These are phyloP conservation scores for Arrhamphus sclerolepis DNA, from an alignment of 2,797 vertebrate genomes.

Conservation along the genomic window DNA sequence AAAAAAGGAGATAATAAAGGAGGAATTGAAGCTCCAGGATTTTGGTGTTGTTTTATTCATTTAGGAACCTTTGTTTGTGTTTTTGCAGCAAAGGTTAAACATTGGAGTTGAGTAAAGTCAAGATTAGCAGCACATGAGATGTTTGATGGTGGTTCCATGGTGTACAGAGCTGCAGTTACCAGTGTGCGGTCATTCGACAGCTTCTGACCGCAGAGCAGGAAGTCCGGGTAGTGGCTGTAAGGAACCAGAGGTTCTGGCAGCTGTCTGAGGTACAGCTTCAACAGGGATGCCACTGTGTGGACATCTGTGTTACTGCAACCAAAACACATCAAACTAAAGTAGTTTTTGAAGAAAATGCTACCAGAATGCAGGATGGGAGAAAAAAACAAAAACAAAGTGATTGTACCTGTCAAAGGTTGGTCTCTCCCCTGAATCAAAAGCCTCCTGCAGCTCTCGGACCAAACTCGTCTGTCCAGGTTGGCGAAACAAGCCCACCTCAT, in stretches of 20 bases:
- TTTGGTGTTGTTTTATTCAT: no score
- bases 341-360: not conserved
- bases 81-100: no score
- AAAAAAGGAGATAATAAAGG: no score
- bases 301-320: slow-evolving; percentile 80
- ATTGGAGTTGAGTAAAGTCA: no score
- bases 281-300: slow-evolving; percentile 84
- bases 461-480: slow-evolving; percentile 80
- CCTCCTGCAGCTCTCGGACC: slow-evolving; percentile 82
- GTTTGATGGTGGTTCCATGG: no score
- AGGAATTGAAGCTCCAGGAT: no score
- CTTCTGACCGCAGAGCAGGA: slow-evolving; percentile 77
- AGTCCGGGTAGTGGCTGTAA: slow-evolving; percentile 78
- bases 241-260: slow-evolving; percentile 84
- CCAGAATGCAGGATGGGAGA: not conserved
- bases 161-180: slow-evolving; percentile 50
- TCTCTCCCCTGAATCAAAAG: slow-evolving; percentile 82
- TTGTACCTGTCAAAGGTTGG: slow-evolving; percentile 81
- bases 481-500: slow-evolving; percentile 82
- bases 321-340: slow-evolving; percentile 10
- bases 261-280: slow-evolving; percentile 84
- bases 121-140: no score
- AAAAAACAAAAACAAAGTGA: rapidly evolving
- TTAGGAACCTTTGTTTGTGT: no score
- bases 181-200: slow-evolving; percentile 63